Evolutionary conservation across 2,888 invertebrate genomes (phyloP), one percentile per base, ranked within the genome.

Genomic region (Patella caerulea): DNA sequence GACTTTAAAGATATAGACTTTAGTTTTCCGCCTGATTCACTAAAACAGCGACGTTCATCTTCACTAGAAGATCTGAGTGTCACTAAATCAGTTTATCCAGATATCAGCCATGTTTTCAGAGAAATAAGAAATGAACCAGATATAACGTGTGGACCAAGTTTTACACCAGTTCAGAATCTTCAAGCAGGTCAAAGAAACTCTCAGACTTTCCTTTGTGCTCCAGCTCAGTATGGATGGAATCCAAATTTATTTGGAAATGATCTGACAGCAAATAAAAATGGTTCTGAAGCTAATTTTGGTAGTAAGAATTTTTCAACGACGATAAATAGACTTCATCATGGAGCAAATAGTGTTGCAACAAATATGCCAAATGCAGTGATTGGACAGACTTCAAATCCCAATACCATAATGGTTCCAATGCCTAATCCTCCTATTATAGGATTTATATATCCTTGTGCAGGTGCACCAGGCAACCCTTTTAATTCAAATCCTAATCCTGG

Each of bases 1-100:
- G 88, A 88, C 71, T 79, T 88, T n/a, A 83, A 86, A 72, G 88
- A 86, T 14, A 75, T 88, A 12, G 86, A 86, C 75, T 88, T 88
- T 78, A 82, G 75, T 71, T 70, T 53, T 53, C 45, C 56, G 17
- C 19, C 52, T 19, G n/a, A 34, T 59, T n/a, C 65, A 52, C 29
- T 65, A 59, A 72, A 81, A 72, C 79, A 65, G 17, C 29, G 73
- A 54, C 56, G 77, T 15, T 78, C 77, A 34, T 77, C 83, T 0
- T 82, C 82, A 12, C 4, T 79, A 54, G 84, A 84, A 17, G 84
- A 84, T 65, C 53, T 80, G 52, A 76, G 77, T 19, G 72, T 65
- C n/a, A 74, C 71, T 4, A 74, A 81, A n/a, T 69, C 78, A 45
- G 72, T 84, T 3, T 88, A 88, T 75, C 88, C 88, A 29, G 88